Conservation (phyloP, 2,888 invertebrate species). For the Aphidoletes aphidimyza region DNA sequence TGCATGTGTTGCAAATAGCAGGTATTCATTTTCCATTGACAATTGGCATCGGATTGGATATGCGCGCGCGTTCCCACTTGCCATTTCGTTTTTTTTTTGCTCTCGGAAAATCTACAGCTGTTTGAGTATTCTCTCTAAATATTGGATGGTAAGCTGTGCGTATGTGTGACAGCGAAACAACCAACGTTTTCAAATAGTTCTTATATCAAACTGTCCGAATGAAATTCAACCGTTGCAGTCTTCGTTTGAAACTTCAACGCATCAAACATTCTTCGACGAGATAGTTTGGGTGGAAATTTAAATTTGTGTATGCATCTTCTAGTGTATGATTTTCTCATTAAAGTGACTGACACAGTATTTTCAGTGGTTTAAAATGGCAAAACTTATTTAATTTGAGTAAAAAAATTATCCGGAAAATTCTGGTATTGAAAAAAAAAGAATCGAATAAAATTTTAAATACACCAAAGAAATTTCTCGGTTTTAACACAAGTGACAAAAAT, state of each 20-base stretch:
- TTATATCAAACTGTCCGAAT: constrained; percentile 1
- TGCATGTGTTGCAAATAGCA: constrained; percentile 39
- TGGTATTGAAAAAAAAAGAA: background rate
- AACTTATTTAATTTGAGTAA: background rate
- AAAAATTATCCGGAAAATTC: background rate
- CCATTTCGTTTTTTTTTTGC: background rate
- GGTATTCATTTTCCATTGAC: constrained; percentile 27
- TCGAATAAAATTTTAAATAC: background rate
- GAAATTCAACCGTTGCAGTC: constrained; percentile 12
- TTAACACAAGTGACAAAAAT: background rate
- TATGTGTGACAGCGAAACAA: background rate
- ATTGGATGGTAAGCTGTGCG: background rate
- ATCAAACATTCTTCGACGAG: background rate
- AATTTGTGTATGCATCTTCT: no score
- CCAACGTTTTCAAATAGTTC: constrained; percentile 19
- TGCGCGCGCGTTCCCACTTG: constrained; percentile 34
- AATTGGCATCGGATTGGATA: constrained; percentile 17
- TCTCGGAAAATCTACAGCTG: constrained; percentile 51
- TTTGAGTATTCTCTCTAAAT: background rate
- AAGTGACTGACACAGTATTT: no score
- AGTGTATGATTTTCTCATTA: no score
- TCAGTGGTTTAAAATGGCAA: no score
- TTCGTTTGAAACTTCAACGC: background rate
- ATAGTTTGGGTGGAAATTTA: background rate
- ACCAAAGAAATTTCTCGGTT: background rate